These are phyloP conservation scores for Trachelus stipa DNA, from an alignment of 2,888 invertebrate species.

Conservation along the genomic window DNA sequence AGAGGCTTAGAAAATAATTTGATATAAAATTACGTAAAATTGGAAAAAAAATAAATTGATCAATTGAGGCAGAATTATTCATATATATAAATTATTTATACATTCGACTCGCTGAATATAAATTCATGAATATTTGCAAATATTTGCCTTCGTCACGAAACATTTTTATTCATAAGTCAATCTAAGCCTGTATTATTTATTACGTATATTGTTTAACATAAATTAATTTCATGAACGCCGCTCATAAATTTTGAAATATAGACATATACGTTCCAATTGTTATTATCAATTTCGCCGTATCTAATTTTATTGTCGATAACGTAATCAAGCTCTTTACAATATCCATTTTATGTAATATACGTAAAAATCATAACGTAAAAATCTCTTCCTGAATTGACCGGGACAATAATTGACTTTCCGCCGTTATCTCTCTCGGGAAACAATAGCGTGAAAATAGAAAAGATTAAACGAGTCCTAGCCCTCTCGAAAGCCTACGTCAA, in stretches of 20 bases:
- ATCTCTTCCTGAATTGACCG: not conserved
- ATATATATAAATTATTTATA: not conserved
- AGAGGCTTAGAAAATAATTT: not conserved
- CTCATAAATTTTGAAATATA: not conserved
- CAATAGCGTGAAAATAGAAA: too few species aligned
- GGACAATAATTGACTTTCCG: not conserved
- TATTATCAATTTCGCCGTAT: not conserved
- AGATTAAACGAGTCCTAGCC: too few species aligned
- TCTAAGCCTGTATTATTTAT: not conserved
- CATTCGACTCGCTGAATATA: not conserved
- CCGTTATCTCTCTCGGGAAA: too few species aligned
- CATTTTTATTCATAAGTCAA: not conserved
- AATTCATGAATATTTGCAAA: not conserved
- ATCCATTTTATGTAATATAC: not conserved
- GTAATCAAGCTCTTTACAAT: not conserved
- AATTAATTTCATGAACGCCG: too few species aligned
- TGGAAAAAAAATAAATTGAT: not conserved
- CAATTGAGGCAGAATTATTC: not conserved
- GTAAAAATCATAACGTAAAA: not conserved
- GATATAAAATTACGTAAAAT: not conserved
- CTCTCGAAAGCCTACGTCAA: too few species aligned
- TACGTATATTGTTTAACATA: too few species aligned
- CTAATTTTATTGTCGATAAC: not conserved
- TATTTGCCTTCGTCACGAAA: not conserved
- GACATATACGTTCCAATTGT: not conserved